A percentile compares a stretch with the other conserved stretches of the same genome.
These are phyloP conservation scores for Hiodon alosoides DNA, from an alignment of 2,113 vertebrate species.

Conservation along the genomic window DNA sequence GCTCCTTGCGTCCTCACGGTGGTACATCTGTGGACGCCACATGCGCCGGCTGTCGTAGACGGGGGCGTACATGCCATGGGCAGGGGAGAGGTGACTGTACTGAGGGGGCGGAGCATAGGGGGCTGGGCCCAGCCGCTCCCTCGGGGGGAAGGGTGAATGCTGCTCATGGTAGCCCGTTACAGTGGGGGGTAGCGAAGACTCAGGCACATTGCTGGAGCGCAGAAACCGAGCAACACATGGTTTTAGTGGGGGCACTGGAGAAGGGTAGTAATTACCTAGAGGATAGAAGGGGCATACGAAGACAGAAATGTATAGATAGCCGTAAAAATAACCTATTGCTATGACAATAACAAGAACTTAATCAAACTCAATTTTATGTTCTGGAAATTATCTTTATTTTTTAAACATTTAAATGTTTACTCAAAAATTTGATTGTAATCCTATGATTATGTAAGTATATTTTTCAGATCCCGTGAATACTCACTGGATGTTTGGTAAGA, in stretches of 20 bases:
- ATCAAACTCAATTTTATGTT: too few species aligned
- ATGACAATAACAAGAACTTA: too few species aligned
- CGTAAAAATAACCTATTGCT: too few species aligned
- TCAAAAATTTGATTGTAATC: too few species aligned
- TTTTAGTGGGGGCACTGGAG: slow-evolving; percentile 77
- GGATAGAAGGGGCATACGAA: slow-evolving; percentile 46
- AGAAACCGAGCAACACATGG: slow-evolving; percentile 83
- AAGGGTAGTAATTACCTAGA: slow-evolving; percentile 76
- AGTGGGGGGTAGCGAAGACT: slow-evolving; percentile 79
- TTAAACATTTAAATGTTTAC: too few species aligned
- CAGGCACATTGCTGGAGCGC: slow-evolving; percentile 78
- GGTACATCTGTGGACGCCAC: slow-evolving; percentile 92
- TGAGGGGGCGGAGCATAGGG: slow-evolving; percentile 74
- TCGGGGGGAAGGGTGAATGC: slow-evolving; percentile 69
- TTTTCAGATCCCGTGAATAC: slow-evolving; percentile 28
- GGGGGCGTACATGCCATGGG: slow-evolving; percentile 84
- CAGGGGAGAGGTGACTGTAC: slow-evolving; percentile 72
- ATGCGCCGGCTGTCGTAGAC: slow-evolving; percentile 91
- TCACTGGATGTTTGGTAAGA: slow-evolving; percentile 79
- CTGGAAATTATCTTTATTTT: too few species aligned
- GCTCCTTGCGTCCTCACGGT: slow-evolving; percentile 87
- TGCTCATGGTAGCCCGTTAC: slow-evolving; percentile 75
- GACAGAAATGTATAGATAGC: background rate
- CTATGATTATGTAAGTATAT: too few species aligned
- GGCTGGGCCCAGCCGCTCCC: slow-evolving; percentile 73